phyloP scores from a whole-genome alignment of 2,797 vertebrate genomes.

The Liasis olivaceus region DNA sequence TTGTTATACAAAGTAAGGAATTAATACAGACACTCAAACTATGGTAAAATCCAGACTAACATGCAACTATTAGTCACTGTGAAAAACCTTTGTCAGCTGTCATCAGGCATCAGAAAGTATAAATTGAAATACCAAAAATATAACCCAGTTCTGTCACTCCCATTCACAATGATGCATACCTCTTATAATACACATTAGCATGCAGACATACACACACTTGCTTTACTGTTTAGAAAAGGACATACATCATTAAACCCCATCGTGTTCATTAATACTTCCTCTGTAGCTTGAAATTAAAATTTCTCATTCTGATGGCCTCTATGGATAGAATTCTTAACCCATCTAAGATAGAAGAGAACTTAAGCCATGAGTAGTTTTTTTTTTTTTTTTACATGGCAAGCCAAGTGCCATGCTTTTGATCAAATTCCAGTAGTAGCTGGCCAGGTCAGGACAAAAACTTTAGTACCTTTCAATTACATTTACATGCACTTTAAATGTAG shows the following conservation, averaged over 20 bases:
- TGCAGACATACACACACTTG: not conserved
- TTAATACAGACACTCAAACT: not conserved
- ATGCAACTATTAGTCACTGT: conserved; percentile 5
- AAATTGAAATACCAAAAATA: conserved; percentile 27
- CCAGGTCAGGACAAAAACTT: not conserved
- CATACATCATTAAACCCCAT: not conserved
- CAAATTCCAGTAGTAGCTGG: not conserved
- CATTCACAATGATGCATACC: not conserved
- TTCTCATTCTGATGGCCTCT: not conserved
- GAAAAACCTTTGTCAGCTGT: conserved; percentile 29
- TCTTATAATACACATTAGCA: not conserved
- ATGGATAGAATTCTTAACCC: not conserved
- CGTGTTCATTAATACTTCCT: not conserved
- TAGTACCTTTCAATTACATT: not conserved
- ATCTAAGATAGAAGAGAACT: not conserved
- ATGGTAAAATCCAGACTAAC: not conserved
- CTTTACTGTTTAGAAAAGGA: not conserved
- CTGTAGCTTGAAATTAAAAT: not conserved
- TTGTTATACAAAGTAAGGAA: not conserved
- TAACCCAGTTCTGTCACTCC: not conserved
- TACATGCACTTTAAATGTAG: not conserved
- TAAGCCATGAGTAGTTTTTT: not conserved
- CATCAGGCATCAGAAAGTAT: conserved; percentile 17
- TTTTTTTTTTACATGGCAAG: no score
- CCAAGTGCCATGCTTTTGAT: not conserved